phyloP scores from a whole-genome alignment of 2,113 vertebrate species.

The Leptosomus discolor region DNA sequence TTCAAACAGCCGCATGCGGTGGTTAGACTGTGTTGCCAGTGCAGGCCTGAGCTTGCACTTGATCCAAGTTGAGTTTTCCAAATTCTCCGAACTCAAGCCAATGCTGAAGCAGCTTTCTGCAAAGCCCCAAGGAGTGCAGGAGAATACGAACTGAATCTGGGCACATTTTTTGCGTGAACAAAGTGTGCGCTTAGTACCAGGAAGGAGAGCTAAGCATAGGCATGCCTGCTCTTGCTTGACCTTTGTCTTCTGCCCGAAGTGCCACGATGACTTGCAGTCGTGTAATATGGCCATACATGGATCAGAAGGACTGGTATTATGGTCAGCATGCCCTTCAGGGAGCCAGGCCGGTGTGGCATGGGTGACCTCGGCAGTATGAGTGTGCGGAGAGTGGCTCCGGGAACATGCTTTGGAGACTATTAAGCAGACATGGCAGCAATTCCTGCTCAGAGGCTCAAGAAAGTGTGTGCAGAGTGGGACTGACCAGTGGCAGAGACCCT shows the following conservation, averaged over 20 bases:
- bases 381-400: not conserved
- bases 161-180: not conserved
- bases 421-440: not conserved
- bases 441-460: not conserved
- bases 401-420: not conserved
- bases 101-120: not conserved
- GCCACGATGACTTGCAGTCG: not conserved
- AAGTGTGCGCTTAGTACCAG: not conserved
- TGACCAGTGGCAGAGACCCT: not conserved
- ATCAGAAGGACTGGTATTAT: not conserved
- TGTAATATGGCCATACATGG: not conserved
- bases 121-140: not conserved
- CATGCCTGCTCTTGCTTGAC: not conserved
- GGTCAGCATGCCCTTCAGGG: not conserved
- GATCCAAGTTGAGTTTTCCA: not conserved
- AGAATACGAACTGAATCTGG: not conserved
- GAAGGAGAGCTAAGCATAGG: not conserved
- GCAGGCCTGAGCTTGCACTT: not conserved
- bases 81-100: not conserved
- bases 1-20: not conserved
- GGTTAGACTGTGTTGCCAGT: not conserved
- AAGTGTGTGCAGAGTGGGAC: not conserved
- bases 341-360: not conserved
- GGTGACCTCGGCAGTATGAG: not conserved
- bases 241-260: rapidly evolving